Base-by-base conservation (phyloP, 2,888 invertebrate genomes). In the Dorcus parallelipipedus region DNA sequence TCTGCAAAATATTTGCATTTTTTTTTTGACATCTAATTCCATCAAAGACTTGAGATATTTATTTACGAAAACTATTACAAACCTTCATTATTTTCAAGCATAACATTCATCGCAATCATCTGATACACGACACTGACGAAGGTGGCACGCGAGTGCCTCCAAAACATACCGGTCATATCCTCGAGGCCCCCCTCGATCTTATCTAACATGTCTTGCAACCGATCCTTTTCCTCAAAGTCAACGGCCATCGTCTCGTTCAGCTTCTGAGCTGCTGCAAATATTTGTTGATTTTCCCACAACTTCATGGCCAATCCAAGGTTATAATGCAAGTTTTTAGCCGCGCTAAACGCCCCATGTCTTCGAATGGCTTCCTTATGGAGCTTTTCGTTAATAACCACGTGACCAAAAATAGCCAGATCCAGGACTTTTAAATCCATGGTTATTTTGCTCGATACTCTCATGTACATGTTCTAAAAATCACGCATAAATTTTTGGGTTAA, bases 351-450 rank as follows among this genome's bases (percentile, higher is more conserved):
- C 3, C 82, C 81, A 61, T 81, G 79, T 41, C 86, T 76, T 10
- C 81, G 80, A 9, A 79, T 61, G 0, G 83, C 84, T 0, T 78
- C 73, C 39, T 70, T 68, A 48, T 82, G 71, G 1, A 86, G 78
- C 33, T 81, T 77, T 0, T 84, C 82, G 47, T 84, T 82, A 0
- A 84, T 79, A 1, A 86, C 81, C n/a, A 78, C 70, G 69, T 84
- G 84, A 0, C 89, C 89, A 69, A 84, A 86, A 8, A 88, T 69
- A 0, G 85, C 81, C 71, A 88, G 76, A 68, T 87, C 87, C 17
- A 82, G 52, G 69, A 86, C 82, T 58, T 82, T 82, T 9, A 81
- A 72, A 6, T 71, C 69, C 4, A 84, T 67, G 23, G 80, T 76
- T 6, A 86, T 76, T 55, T 82, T 71, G 23, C 78, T 68, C 0